A percentile compares a stretch with the other conserved stretches of the same genome.
Conservation (phyloP, 1,140 invertebrate genomes). For the Drosophila subpulchrella region DNA sequence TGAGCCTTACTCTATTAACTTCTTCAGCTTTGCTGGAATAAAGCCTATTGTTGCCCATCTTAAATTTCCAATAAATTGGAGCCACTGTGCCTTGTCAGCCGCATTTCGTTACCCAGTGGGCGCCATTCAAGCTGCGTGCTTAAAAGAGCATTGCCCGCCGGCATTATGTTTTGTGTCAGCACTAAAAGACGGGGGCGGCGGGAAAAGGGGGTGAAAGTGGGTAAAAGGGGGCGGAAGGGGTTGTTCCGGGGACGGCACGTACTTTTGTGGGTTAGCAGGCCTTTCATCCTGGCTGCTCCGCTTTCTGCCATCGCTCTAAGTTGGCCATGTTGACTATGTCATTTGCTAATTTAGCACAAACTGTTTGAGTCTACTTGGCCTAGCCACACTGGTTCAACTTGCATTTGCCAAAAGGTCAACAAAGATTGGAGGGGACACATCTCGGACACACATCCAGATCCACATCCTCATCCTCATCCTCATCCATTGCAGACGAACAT, state of each 20-base stretch:
- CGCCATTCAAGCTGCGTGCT: conserved; percentile 65
- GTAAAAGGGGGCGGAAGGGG: neutral
- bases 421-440: conserved; percentile 46
- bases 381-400: conserved; percentile 51
- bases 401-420: conserved; percentile 76
- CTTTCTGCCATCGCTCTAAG: conserved; percentile 53
- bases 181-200: conserved; percentile 36
- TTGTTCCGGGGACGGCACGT: conserved; percentile 58
- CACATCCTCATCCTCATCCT: conserved; percentile 2
- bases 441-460: conserved; percentile 13
- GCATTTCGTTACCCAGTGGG: conserved; percentile 36
- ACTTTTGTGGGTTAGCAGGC: conserved; percentile 77
- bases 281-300: conserved; percentile 44
- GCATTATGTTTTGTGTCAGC: conserved; percentile 82
- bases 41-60: neutral
- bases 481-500: conserved; percentile 69
- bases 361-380: conserved; percentile 59
- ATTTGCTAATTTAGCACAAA: conserved; percentile 83
- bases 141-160: conserved; percentile 82
- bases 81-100: conserved; percentile 45
- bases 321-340: conserved; percentile 81
- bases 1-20: neutral
- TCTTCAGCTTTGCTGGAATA: neutral
- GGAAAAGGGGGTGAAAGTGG: neutral
- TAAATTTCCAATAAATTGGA: conserved; percentile 12